Evolutionary conservation across 2,888 invertebrate species (phyloP).

Genomic region (Ectemnius continuus): DNA sequence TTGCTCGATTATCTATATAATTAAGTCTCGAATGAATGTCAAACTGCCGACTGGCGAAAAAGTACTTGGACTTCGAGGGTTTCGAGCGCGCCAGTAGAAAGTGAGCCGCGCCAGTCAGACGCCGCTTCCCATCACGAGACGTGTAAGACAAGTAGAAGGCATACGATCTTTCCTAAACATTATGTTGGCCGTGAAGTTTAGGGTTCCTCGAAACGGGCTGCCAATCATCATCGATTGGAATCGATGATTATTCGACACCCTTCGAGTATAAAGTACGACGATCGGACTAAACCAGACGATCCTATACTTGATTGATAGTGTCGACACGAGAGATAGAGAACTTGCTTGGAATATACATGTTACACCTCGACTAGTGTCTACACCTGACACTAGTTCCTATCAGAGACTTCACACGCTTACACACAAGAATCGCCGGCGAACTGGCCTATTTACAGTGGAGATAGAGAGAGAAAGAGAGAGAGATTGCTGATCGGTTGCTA

Average conservation of each 20-base stretch:
- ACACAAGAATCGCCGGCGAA: conserved; percentile 35
- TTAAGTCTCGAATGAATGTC: no score
- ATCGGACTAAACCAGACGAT: conserved; percentile 22
- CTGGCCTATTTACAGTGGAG: no score
- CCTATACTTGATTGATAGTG: conserved; percentile 25
- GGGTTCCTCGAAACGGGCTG: conserved; percentile 22
- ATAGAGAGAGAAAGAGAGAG: no score
- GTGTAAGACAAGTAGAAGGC: conserved; percentile 42
- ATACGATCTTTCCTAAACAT: conserved; percentile 50
- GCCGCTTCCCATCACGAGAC: conserved; percentile 5
- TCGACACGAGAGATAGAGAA: conserved; percentile 35
- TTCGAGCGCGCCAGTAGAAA: background rate
- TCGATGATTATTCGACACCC: background rate
- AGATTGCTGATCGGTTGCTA: conserved; percentile 22
- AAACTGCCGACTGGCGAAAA: no score
- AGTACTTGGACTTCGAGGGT: no score
- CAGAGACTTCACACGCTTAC: conserved; percentile 21
- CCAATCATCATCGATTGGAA: background rate
- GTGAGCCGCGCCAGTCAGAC: background rate
- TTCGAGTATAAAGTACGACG: background rate
- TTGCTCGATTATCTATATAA: no score
- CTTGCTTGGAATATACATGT: conserved; percentile 7
- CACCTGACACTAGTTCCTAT: no score
- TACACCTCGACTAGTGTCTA: no score
- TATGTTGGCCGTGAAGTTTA: conserved; percentile 59